Base-by-base conservation (phyloP, 2,113 vertebrate genomes). In the Thryonomys swinderianus region DNA sequence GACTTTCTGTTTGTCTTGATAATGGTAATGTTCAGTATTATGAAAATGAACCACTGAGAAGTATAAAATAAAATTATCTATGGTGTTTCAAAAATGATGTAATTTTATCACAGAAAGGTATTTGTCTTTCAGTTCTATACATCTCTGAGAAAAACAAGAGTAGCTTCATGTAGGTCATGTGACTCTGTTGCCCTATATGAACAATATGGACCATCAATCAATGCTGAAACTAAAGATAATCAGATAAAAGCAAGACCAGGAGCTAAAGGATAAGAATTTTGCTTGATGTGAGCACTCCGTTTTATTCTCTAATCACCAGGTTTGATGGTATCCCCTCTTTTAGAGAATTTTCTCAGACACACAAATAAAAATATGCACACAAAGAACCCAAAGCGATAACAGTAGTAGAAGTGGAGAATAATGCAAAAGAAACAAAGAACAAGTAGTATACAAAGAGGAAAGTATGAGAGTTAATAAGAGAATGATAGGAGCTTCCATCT, bases 361-460 rank as follows among this genome's bases (percentile, higher is more conserved):
- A 67, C 30, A 82, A 42, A 85, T 81, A 76, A 27, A 30, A 32
- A 66, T 4, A 86, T 37, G 78, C 14, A 90, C 32, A 78, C 30
- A 88, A 42, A 73, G 71, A 83, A 90, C 53, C 12, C 87, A n/a
- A 95, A 88, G n/a, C 4, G 88, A 14, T 64, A 82, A 66, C 85
- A 91, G 74, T 4, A 85, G 2, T 13, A 87, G 18, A 88, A 71
- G 45, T 23, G 78, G 11, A 79, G 8, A 5, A 21, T 37, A 57
- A 32, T 55, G 13, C 67, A 73, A 85, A 85, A 59, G 21, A 88
- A 94, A 69, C 9, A 73, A 88, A n/a, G 59, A 83, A 81, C 17
- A 55, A 55, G 12, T 42, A 27, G 59, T 16, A 61, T 21, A 88
- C 42, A 88, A 66, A 88, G 45, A 83, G 37, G n/a, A 76, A 34